Evolutionary conservation across 2,888 invertebrate species (phyloP), one percentile per base, ranked within the genome.

Genomic region (Palloptera scutellata): DNA sequence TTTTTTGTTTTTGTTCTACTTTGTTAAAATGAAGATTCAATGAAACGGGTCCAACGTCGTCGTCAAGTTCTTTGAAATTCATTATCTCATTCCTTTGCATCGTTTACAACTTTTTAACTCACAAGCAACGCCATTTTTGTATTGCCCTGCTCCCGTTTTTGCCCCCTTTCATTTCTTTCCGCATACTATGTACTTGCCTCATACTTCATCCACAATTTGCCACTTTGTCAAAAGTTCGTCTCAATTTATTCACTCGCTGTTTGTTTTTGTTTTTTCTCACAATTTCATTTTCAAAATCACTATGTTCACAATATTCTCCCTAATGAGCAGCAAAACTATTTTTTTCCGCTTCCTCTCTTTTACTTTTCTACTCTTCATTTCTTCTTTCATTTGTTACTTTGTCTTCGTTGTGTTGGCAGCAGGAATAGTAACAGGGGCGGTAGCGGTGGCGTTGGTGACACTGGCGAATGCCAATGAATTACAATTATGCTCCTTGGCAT

Each of bases 261-360:
- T n/a, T 13, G 19, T 20, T 30, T 12, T 1, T 9, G 12, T 30
- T 30, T 30, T 30, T 30, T 30, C 30, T 30, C 30, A 30, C 30
- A 30, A 30, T 30, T 30, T 30, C 30, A 30, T 30, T 30, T 30
- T 30, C 30, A 30, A 6, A n/a, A n/a, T n/a, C n/a, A n/a, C n/a
- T n/a, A n/a, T n/a, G n/a, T n/a, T n/a, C n/a, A n/a, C n/a, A 30
- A 30, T 30, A 30, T 30, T 30, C 70, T 62, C 70, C 68, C 70
- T 74, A 74, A 74, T 74, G 74, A 74, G 73, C 74, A 73, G 70
- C 73, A 68, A 73, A 74, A 74, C 69, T 70, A 70, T 74, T 65
- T 61, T 58, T 30, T 15, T 66, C 54, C 55, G 61, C 19, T 61
- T 52, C 42, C 55, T 68, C 59, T 30, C 4, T 64, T 67, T 67